Evolutionary conservation across 2,888 invertebrate genomes (phyloP), one percentile per base, ranked within the genome.

Genomic region (Nycteola revayana): DNA sequence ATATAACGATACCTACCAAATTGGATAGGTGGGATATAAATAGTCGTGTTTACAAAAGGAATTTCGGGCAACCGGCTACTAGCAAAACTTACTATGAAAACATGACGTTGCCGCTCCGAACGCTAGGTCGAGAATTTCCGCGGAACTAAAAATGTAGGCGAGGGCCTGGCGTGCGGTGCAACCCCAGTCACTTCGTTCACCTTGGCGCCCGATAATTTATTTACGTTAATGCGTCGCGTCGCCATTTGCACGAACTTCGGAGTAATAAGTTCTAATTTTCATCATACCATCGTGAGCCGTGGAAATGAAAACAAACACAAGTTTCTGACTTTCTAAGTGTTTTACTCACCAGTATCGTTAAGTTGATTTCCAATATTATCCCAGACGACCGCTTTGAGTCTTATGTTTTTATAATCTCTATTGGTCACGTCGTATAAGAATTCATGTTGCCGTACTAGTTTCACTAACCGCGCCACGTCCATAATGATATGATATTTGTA

Each of bases 281-380:
- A 14, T 5, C 14, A 3, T 3, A 14, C 5, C 14, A 14, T 14
- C 14, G 14, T n/a, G n/a, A n/a, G n/a, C n/a, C n/a, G n/a, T n/a
- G n/a, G n/a, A n/a, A n/a, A n/a, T n/a, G n/a, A n/a, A n/a, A n/a
- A n/a, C n/a, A n/a, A n/a, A n/a, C n/a, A n/a, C n/a, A n/a, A n/a
- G n/a, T n/a, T n/a, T n/a, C n/a, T n/a, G n/a, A n/a, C n/a, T n/a
- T n/a, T n/a, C n/a, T n/a, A n/a, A n/a, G n/a, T n/a, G 14, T 14
- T 14, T 6, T 26, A 60, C 59, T 56, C 33, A 60, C 60, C 34
- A 31, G 46, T 52, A 37, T 47, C 46, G 39, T 49, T 48, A 10
- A 60, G 35, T 14, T 57, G 39, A 9, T 14, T 41, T 7, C 43
- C 60, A 10, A 60, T 59, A 3, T 30, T 24, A 20, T 54, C 49